Conservation (phyloP, 2,113 vertebrate species). For the Ammospiza nelsoni region DNA sequence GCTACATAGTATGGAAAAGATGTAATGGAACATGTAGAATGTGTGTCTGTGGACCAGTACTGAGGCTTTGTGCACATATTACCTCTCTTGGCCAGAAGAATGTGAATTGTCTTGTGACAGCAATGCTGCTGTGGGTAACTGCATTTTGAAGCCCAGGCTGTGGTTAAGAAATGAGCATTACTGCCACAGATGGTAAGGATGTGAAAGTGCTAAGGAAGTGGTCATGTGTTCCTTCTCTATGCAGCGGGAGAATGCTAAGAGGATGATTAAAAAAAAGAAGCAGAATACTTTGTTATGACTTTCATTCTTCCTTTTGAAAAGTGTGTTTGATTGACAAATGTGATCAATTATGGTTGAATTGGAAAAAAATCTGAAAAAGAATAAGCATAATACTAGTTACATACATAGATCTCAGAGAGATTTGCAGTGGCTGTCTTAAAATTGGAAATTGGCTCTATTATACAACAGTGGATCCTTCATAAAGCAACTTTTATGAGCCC, state of each 20-base stretch:
- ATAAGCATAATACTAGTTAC: conserved; percentile 31
- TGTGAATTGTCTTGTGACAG: not conserved
- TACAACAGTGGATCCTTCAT: conserved; percentile 34
- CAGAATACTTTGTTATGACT: conserved; percentile 24
- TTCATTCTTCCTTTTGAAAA: conserved; percentile 58
- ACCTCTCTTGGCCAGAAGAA: not conserved
- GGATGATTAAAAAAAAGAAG: not conserved
- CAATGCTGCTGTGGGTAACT: not conserved
- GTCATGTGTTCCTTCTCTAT: not conserved
- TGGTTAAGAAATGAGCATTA: not conserved
- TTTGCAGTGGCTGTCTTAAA: conserved; percentile 52
- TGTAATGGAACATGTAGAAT: not conserved
- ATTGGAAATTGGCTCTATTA: conserved; percentile 50
- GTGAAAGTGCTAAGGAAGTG: not conserved
- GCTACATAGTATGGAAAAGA: fast-evolving
- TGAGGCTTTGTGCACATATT: not conserved
- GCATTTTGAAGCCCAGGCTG: not conserved
- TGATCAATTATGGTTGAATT: conserved; percentile 29
- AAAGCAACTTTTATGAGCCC: conserved; percentile 55
- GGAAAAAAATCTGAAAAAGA: conserved; percentile 26
- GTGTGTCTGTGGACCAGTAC: not conserved
- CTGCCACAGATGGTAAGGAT: not conserved
- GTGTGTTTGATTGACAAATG: conserved; percentile 49
- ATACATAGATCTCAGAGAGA: conserved; percentile 42
- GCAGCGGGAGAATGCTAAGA: not conserved